These are phyloP conservation scores for Poecilia gillii DNA, from an alignment of 2,797 vertebrate species.

Conservation along the genomic window DNA sequence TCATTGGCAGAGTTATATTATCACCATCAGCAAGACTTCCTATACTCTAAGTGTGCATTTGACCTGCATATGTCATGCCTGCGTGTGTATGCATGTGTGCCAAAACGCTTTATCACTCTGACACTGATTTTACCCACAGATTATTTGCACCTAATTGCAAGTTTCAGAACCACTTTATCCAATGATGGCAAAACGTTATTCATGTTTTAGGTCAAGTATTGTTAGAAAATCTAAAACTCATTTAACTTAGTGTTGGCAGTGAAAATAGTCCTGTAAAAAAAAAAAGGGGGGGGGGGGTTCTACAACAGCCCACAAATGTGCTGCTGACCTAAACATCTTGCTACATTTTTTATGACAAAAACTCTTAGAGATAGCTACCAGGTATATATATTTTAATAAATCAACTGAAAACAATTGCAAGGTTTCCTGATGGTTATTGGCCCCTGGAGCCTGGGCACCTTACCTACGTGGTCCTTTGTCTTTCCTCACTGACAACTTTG, in stretches of 20 bases:
- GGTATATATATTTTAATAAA: background rate
- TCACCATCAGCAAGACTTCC: background rate
- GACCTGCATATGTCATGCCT: background rate
- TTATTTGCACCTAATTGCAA: background rate
- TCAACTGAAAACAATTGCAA: background rate
- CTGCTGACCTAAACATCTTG: background rate
- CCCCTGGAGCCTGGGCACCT: background rate
- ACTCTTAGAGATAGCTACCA: background rate
- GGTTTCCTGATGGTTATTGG: background rate
- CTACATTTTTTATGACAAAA: background rate
- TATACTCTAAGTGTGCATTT: background rate
- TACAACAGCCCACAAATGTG: background rate
- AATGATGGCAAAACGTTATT: background rate
- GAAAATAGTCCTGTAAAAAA: background rate
- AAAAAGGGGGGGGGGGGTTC: background rate
- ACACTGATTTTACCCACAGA: background rate
- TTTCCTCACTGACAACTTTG: background rate
- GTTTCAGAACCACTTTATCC: background rate
- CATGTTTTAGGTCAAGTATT: background rate
- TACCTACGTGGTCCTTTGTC: background rate
- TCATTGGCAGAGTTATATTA: background rate
- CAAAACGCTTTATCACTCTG: background rate
- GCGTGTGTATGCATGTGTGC: background rate
- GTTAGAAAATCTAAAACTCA: background rate
- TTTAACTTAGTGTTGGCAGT: background rate